Conservation (phyloP, 2,797 vertebrate genomes). For the Clamator glandarius region DNA sequence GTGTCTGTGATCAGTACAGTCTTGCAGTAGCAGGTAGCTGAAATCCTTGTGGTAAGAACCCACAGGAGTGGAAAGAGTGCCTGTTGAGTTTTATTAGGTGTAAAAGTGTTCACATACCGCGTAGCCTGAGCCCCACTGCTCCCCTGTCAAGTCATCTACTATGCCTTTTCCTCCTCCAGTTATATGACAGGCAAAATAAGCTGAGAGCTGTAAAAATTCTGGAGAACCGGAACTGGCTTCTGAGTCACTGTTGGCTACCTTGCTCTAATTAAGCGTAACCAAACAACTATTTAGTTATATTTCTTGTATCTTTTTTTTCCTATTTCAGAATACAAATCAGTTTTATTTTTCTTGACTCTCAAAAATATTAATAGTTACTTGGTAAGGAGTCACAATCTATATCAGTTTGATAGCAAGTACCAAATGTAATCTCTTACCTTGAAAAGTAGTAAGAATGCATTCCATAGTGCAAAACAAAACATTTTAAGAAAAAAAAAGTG, state of each 20-base stretch:
- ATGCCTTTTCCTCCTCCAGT: no score
- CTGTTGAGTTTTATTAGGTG: background rate
- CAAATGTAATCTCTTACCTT: background rate
- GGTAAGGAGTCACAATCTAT: background rate
- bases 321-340: background rate
- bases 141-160: no score
- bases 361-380: background rate
- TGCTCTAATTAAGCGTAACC: background rate
- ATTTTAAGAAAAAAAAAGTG: background rate
- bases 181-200: background rate
- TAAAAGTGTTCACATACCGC: background rate
- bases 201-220: background rate
- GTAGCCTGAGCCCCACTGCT: background rate
- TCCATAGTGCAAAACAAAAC: background rate
- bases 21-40: background rate
- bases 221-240: background rate
- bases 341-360: background rate
- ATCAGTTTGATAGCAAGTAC: background rate
- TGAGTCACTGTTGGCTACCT: background rate
- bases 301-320: background rate
- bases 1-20: background rate
- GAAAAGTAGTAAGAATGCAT: background rate
- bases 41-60: background rate
- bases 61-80: background rate
- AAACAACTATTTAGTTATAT: background rate